Percentiles rank a stretch among this genome's conserved stretches.
Conservation (phyloP, 92 coral and sea anemone genomes). For the Zoanthus solanderi region DNA sequence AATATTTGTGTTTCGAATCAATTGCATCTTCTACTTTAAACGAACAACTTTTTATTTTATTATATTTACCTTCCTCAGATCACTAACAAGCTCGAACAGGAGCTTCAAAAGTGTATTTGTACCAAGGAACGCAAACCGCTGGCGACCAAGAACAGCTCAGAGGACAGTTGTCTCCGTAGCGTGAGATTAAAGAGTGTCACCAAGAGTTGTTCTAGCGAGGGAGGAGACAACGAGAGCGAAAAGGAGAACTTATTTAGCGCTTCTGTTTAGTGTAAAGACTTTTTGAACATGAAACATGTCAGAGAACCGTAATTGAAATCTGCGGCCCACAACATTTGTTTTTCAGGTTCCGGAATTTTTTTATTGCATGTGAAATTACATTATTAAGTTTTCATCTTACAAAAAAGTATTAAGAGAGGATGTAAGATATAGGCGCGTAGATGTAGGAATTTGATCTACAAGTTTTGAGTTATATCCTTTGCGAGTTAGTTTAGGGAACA, state of each 20-base stretch:
- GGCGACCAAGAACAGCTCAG: conserved; percentile 50
- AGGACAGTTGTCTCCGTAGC: not conserved
- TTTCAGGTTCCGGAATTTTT: too few species aligned
- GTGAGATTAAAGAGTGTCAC: conserved; percentile 3
- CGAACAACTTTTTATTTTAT: not conserved
- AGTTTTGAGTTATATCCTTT: too few species aligned
- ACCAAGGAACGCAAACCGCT: conserved; percentile 55
- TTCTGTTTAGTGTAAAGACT: conserved; percentile 31
- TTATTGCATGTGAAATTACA: too few species aligned
- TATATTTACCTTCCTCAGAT: conserved; percentile 30
- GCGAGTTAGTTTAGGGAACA: too few species aligned
- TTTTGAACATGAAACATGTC: not conserved
- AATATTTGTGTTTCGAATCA: too few species aligned
- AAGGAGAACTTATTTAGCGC: conserved; percentile 61
- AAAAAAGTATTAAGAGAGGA: too few species aligned
- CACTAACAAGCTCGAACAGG: conserved; percentile 54
- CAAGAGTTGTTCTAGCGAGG: conserved; percentile 55
- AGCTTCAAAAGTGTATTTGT: conserved; percentile 59
- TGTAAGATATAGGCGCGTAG: too few species aligned
- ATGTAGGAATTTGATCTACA: too few species aligned
- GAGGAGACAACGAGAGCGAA: conserved; percentile 20
- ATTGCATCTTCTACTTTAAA: too few species aligned
- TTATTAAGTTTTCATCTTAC: too few species aligned
- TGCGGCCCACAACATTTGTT: too few species aligned
- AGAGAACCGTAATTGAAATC: not conserved